Conservation (phyloP, 2,113 vertebrate species). For the Alaudala cheleensis region DNA sequence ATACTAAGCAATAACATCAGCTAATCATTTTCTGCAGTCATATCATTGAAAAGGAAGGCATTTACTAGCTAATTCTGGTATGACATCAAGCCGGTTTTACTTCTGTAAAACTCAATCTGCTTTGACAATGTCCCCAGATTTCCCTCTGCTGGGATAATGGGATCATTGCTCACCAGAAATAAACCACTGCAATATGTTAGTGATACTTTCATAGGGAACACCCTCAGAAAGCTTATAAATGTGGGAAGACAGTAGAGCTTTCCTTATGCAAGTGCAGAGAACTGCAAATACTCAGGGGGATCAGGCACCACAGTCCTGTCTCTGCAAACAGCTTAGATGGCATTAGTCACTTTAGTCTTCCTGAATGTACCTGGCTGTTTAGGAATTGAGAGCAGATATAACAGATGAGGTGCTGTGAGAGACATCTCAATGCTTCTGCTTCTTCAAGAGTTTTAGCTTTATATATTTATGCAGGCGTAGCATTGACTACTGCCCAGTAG, state of each 20-base stretch:
- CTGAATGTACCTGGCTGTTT: background rate
- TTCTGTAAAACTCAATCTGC: background rate
- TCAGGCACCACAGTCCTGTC: background rate
- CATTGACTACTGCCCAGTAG: background rate
- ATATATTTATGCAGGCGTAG: background rate
- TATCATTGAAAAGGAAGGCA: background rate
- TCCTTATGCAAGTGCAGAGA: background rate
- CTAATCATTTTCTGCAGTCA: background rate
- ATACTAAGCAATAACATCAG: background rate
- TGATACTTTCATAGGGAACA: background rate
- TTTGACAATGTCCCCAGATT: constrained; percentile 17
- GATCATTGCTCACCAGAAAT: background rate
- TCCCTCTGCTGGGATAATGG: constrained; percentile 31
- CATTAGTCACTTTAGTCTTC: background rate
- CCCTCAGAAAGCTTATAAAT: background rate
- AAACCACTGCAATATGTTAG: background rate
- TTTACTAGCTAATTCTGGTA: background rate
- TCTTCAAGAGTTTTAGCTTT: background rate
- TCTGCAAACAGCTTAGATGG: background rate
- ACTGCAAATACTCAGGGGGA: background rate
- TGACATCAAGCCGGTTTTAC: background rate
- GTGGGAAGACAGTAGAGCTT: background rate
- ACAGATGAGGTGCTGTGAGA: background rate
- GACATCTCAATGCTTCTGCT: background rate
- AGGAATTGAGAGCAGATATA: background rate